Conservation (phyloP, 1,140 invertebrate species). For the Apolygus lucorum region DNA sequence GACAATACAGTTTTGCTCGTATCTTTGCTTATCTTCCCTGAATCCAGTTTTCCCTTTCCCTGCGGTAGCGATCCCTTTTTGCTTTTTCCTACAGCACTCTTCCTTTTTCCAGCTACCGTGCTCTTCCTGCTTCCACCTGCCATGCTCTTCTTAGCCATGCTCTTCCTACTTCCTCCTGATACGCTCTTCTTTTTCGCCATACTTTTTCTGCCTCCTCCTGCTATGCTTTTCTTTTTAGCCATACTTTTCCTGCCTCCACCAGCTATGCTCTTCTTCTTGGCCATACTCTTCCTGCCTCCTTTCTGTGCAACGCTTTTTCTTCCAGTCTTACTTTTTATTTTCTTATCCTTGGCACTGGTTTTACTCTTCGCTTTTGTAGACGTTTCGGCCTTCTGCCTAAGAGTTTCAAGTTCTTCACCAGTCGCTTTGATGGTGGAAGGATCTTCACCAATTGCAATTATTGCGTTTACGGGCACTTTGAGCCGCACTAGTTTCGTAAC, state of each 20-base stretch:
- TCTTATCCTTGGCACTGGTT: not conserved
- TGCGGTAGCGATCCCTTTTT: too few relatives aligned
- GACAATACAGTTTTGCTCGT: too few relatives aligned
- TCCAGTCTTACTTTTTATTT: too few relatives aligned
- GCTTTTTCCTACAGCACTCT: not conserved
- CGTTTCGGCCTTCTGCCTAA: not conserved
- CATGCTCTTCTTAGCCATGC: not conserved
- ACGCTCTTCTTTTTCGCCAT: not conserved
- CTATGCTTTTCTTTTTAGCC: not conserved
- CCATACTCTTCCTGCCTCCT: not conserved
- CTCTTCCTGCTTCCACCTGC: not conserved
- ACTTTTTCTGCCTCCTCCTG: not conserved
- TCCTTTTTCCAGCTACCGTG: too few relatives aligned
- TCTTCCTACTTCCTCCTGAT: not conserved
- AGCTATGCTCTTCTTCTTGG: too few relatives aligned
- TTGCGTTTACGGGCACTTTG: not conserved
- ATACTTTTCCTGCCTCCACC: not conserved
- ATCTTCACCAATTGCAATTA: not conserved
- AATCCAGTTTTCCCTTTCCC: too few relatives aligned
- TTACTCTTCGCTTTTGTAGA: too few relatives aligned
- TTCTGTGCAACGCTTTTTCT: too few relatives aligned
- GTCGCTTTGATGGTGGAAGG: not conserved
- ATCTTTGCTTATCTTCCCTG: too few relatives aligned
- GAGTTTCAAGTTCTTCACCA: not conserved
- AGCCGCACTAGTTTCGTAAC: not conserved